Evolutionary conservation across 2,797 vertebrate species (phyloP).

Genomic region (Pangasius djambal): DNA sequence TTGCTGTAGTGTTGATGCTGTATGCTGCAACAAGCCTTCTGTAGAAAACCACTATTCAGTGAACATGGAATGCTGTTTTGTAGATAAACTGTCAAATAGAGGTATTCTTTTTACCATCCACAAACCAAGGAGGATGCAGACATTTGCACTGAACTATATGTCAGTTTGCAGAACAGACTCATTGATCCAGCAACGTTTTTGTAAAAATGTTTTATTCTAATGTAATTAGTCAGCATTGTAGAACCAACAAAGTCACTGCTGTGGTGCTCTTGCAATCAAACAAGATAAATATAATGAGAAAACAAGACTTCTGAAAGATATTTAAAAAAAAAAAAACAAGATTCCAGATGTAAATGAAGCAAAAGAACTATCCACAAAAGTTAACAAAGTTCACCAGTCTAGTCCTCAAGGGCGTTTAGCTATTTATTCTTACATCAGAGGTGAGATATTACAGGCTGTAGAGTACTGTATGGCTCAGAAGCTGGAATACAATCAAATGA

Average conservation of each 20-base stretch:
- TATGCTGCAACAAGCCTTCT: not conserved
- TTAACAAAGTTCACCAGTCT: not conserved
- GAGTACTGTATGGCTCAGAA: not conserved
- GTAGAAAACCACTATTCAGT: no score
- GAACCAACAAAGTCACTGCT: not conserved
- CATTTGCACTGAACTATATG: not conserved
- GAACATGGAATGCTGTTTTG: no score
- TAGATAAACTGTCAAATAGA: not conserved
- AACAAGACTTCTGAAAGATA: not conserved
- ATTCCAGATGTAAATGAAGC: not conserved
- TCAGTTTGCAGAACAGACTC: not conserved
- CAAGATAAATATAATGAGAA: not conserved
- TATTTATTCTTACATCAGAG: not conserved
- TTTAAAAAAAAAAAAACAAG: not conserved
- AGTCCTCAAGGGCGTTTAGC: not conserved
- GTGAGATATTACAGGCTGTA: not conserved
- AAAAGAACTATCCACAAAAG: not conserved
- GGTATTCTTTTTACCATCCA: not conserved
- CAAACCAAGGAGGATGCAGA: not conserved
- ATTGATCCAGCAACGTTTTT: not conserved
- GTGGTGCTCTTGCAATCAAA: not conserved
- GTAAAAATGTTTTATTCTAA: slow-evolving; percentile 30
- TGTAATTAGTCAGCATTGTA: slow-evolving; percentile 11
- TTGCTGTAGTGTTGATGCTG: not conserved
- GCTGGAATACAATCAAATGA: not conserved